Evolutionary conservation across 2,797 vertebrate genomes (phyloP), one percentile per base, ranked within the genome.

Genomic region (Apogon talboti): DNA sequence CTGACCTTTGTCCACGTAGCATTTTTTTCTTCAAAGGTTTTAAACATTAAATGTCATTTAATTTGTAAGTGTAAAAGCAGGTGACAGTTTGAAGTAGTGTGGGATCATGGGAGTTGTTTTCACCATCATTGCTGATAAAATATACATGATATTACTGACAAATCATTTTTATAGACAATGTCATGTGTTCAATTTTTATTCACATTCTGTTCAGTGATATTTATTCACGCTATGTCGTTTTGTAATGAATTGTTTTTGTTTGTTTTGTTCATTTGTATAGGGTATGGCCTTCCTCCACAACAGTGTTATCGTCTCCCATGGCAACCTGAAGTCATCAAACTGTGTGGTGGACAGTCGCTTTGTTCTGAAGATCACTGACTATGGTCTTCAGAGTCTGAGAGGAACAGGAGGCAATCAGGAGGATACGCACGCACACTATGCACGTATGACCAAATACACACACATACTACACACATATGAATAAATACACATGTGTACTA

Each of bases 311-410:
- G 21, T 91, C 33, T 96, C 94, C 65, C 96, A 98, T 0, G 96
- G 96, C 21, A 96, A 95, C 88, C 94, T 98, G 70, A 97, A 96
- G 83, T 98, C 96, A 0, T 97, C 96, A 70, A 98, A 98, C 93
- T 98, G 96, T 0, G 94, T 98, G 81, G 96, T 98, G 51, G 96
- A 98, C 56, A 94, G 95, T 10, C 95, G 96, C 69, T 98, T 98
- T 0, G 96, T 98, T 28, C 92, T 98, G 42, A 98, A 98, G 92
- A 95, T 98, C 91, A 96, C 96, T 0, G 96, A 98, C 86, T 97
- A 97, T 0, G 96, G 96, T 1, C 86, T 98, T 59, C 91, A 93
- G 84, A 96, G 93, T 73, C 95, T 98, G 24, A 28, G 73, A 87
- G 93, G 16, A 57, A 68, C 10, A 67, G 82, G 0, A 83, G 24